Evolutionary conservation across 1,140 invertebrate genomes (phyloP).

Genomic region (Polypedilum vanderplanki): DNA sequence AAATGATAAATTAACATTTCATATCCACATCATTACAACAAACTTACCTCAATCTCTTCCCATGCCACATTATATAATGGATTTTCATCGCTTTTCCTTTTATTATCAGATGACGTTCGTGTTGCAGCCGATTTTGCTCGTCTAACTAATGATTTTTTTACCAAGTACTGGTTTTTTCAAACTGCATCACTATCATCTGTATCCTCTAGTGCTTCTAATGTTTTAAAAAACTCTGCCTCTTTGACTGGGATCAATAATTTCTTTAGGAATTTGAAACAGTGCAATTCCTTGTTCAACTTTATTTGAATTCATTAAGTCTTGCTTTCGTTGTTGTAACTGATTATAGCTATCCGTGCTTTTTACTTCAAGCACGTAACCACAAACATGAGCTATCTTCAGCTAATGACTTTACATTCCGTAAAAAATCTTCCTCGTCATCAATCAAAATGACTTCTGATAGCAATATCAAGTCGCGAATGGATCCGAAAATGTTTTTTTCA

Average conservation of each 20-base stretch:
- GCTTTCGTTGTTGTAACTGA: slow-evolving; percentile 32
- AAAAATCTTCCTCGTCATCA: slow-evolving; percentile 39
- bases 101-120: slow-evolving; percentile 41
- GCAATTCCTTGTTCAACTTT: slow-evolving; percentile 30
- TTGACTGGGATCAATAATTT: slow-evolving; percentile 44
- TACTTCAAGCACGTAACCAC: slow-evolving; percentile 39
- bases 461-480: slow-evolving; percentile 50
- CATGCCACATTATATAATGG: slow-evolving; percentile 31
- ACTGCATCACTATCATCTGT: slow-evolving; percentile 57
- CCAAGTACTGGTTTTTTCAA: slow-evolving; percentile 50
- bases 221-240: slow-evolving; percentile 45
- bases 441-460: slow-evolving; percentile 43
- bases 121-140: slow-evolving; percentile 52
- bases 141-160: slow-evolving; percentile 50
- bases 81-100: slow-evolving; percentile 39
- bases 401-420: slow-evolving; percentile 44
- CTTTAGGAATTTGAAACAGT: slow-evolving; percentile 43
- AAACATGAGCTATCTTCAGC: slow-evolving; percentile 47
- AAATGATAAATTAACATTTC: slow-evolving; percentile 28
- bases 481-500: slow-evolving; percentile 39
- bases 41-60: slow-evolving; percentile 32
- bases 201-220: slow-evolving; percentile 48
- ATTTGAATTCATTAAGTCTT: slow-evolving; percentile 35
- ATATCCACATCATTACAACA: too few species aligned
- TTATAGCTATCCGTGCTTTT: slow-evolving; percentile 26